These are phyloP conservation scores for Cottus gobio DNA, from an alignment of 2,113 vertebrate genomes.

Conservation along the genomic window DNA sequence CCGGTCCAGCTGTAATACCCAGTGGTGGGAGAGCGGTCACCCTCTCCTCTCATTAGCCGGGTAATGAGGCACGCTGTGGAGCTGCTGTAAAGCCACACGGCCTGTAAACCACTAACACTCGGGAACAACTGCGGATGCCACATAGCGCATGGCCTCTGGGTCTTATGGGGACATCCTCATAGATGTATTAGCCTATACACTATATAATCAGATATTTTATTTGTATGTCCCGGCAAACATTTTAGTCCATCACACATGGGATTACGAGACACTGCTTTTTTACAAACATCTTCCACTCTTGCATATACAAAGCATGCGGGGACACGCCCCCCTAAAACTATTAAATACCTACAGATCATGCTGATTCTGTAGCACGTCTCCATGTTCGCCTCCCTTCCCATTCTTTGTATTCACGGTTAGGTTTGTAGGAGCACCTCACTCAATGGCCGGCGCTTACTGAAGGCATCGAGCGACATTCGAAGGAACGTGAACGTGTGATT, in stretches of 20 bases:
- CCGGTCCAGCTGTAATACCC: conserved; percentile 43
- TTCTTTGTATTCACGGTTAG: not conserved
- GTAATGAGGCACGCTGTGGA: conserved; percentile 70
- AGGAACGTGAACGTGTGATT: not conserved
- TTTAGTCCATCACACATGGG: no score
- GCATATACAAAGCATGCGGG: not conserved
- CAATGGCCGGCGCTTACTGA: not conserved
- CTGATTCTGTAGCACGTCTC: no score
- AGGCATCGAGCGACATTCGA: not conserved
- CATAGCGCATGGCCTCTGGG: not conserved
- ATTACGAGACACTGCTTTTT: not conserved
- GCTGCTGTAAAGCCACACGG: conserved; percentile 68
- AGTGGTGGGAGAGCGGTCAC: conserved; percentile 58
- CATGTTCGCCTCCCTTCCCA: not conserved
- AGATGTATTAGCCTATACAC: no score
- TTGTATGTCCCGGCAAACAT: no score
- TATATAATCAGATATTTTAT: no score
- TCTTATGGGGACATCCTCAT: not conserved
- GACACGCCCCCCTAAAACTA: not conserved
- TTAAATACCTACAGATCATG: not conserved
- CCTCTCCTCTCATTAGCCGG: conserved; percentile 74
- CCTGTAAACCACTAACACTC: conserved; percentile 53
- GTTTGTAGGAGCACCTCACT: no score
- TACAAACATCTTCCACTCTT: not conserved
- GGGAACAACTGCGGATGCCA: conserved; percentile 43